phyloP scores from a whole-genome alignment of 2,888 invertebrate genomes.

The Escarpia spicata region DNA sequence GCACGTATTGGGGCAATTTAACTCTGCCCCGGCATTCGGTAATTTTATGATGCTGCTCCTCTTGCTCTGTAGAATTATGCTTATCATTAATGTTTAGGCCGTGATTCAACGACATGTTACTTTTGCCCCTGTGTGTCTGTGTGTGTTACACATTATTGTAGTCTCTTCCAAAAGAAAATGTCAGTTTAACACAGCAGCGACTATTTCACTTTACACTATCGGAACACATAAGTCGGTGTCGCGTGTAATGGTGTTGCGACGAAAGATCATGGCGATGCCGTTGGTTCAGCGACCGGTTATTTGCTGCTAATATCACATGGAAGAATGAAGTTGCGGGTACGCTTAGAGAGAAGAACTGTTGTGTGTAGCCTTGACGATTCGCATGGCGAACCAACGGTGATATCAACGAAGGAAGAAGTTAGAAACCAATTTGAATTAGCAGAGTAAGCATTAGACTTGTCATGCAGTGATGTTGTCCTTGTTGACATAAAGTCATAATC shows the following conservation, averaged over 20 bases:
- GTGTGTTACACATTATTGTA: too few species aligned
- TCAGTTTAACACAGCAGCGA: background rate
- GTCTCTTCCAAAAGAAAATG: too few species aligned
- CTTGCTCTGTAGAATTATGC: too few species aligned
- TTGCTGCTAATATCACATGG: background rate
- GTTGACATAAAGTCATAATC: background rate
- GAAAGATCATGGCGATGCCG: background rate
- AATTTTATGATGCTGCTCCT: too few species aligned
- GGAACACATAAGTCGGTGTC: background rate
- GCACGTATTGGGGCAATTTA: too few species aligned
- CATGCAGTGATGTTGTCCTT: background rate
- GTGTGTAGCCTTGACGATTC: background rate
- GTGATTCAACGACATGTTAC: too few species aligned
- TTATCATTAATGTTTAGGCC: too few species aligned
- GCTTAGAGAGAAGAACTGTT: background rate
- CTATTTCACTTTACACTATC: background rate
- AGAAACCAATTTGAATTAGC: background rate
- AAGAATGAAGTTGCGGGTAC: slow-evolving; percentile 16
- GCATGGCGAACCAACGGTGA: slow-evolving; percentile 12
- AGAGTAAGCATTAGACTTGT: background rate
- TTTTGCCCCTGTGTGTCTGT: too few species aligned
- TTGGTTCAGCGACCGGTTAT: background rate
- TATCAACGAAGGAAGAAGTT: background rate
- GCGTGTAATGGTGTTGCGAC: background rate
- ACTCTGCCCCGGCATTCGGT: too few species aligned